Conservation (phyloP, 2,797 vertebrate genomes). For the Setipinna tenuifilis region DNA sequence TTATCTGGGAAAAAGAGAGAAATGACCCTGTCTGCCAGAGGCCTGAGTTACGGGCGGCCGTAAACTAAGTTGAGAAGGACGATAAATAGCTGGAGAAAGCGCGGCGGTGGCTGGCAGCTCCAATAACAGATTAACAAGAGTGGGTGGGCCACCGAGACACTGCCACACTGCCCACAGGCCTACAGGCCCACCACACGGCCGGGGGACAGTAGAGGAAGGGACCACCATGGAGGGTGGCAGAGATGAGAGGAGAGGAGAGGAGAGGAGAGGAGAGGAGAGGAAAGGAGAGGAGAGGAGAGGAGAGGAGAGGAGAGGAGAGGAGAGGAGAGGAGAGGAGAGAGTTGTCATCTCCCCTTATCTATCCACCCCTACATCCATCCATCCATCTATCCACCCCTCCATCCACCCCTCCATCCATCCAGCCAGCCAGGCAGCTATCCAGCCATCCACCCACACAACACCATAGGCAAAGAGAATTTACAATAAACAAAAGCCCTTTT, state of each 20-base stretch:
- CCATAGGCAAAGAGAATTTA: no score
- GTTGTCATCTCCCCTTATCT: no score
- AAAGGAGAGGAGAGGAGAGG: background rate
- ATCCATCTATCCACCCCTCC: no score
- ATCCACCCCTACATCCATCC: no score
- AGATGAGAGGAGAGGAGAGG: background rate
- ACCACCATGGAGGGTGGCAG: background rate
- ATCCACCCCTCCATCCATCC: no score
- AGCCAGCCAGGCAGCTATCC: no score
- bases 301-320: conserved; percentile 17
- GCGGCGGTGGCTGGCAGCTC: conserved; percentile 56
- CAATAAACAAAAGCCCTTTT: no score
- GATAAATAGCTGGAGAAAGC: conserved; percentile 65
- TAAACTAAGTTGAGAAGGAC: conserved; percentile 72
- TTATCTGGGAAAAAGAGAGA: conserved; percentile 69
- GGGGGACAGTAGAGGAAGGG: background rate
- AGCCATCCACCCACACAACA: no score
- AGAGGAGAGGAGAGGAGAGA: background rate
- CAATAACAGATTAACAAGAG: conserved; percentile 65
- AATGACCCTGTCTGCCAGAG: conserved; percentile 66
- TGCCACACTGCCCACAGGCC: background rate
- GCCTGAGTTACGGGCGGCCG: conserved; percentile 66
- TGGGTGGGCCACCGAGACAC: conserved; percentile 13
- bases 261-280: background rate
- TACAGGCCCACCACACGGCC: background rate